phyloP scores from a whole-genome alignment of 2,797 vertebrate genomes.

The Neomorphus geoffroyi region DNA sequence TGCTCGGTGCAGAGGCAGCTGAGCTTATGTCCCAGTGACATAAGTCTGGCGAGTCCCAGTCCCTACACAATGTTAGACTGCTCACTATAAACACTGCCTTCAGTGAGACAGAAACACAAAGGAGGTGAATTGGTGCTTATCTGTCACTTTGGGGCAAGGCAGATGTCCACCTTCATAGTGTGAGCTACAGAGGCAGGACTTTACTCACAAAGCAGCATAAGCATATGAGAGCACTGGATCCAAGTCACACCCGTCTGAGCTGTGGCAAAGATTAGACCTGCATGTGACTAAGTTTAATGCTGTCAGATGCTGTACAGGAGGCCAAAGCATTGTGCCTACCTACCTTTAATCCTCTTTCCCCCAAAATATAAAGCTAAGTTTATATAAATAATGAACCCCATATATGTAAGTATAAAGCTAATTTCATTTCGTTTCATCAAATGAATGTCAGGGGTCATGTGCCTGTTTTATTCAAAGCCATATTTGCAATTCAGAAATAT shows the following conservation, averaged over 20 bases:
- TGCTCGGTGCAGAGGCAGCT: neutral
- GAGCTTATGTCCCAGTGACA: neutral
- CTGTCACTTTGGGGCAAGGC: neutral
- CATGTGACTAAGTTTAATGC: neutral
- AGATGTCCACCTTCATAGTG: neutral
- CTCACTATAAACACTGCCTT: accelerated
- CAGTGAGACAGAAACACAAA: neutral
- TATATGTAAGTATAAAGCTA: neutral
- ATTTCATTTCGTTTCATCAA: neutral
- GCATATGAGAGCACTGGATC: neutral
- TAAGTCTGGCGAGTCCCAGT: accelerated
- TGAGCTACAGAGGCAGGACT: neutral
- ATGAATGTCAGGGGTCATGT: neutral
- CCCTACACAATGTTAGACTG: accelerated
- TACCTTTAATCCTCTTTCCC: neutral
- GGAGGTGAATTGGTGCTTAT: neutral
- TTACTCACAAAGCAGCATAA: neutral
- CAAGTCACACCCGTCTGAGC: neutral
- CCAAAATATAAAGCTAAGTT: neutral
- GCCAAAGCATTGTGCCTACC: neutral
- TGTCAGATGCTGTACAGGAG: neutral
- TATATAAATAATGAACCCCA: neutral
- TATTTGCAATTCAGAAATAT: neutral
- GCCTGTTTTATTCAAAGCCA: neutral
- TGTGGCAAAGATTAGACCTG: neutral